phyloP scores from a whole-genome alignment of 2,113 vertebrate genomes.

The Pterophyllum scalare region DNA sequence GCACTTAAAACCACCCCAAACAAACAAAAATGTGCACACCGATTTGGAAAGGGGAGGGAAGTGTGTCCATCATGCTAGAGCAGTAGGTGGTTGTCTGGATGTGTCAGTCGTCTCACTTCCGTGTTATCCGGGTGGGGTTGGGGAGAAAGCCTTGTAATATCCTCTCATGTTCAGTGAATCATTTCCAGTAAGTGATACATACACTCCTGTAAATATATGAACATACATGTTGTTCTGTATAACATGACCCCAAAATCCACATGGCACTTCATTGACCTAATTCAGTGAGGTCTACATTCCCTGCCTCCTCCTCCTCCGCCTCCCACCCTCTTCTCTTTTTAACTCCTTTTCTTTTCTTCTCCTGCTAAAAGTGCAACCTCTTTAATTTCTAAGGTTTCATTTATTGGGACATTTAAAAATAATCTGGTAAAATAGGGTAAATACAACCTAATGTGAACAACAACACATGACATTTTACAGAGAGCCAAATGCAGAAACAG shows the following conservation, averaged over 20 bases:
- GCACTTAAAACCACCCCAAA: background rate
- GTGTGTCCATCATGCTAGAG: background rate
- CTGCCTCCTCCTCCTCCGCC: constrained; percentile 15
- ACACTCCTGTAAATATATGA: constrained; percentile 12
- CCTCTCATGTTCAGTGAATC: background rate
- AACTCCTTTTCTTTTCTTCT: constrained; percentile 10
- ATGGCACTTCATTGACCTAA: constrained; percentile 47
- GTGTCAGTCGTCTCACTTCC: constrained; percentile 18
- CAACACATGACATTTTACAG: too few species aligned
- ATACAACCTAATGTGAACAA: too few species aligned
- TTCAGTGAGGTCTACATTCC: constrained; percentile 56
- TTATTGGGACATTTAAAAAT: too few species aligned
- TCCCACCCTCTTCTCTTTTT: background rate
- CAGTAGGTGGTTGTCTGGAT: constrained; percentile 21
- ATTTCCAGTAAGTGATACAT: constrained; percentile 7
- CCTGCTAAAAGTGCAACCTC: background rate
- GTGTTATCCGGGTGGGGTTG: constrained; percentile 27
- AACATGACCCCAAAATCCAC: constrained; percentile 52
- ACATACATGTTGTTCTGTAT: background rate
- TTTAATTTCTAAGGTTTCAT: too few species aligned
- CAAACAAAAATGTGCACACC: background rate
- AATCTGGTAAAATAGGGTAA: too few species aligned
- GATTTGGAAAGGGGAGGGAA: constrained; percentile 16
- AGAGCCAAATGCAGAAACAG: background rate
- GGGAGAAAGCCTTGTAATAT: background rate